Base-by-base conservation (phyloP, 2,113 vertebrate genomes). In the Anolis carolinensis region DNA sequence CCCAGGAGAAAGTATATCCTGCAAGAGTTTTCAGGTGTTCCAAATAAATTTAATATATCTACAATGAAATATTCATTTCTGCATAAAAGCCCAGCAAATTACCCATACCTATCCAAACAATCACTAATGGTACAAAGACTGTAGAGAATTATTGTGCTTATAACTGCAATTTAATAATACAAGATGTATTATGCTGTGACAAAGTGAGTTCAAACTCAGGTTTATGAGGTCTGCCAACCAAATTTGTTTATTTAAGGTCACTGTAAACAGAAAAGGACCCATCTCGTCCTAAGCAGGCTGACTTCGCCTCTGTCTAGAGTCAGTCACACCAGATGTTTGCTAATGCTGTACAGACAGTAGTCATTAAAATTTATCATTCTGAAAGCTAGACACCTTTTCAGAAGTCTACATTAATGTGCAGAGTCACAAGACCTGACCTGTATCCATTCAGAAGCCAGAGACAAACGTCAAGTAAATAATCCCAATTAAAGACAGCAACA, bases 331-430 rank as follows among this genome's bases (percentile, higher is more conserved):
- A 94, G 91, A 91, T 93, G 87, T 91, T 92, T 94, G 52, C 87
- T 93, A 89, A 94, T 81, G 86, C 84, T 81, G 90, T 70, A 92
- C 71, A 95, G 93, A 92, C 73, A 90, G 52, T 85, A 86, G 48
- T 70, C 4, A 27, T 92, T 95, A 94, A 90, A 91, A 93, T 94
- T 86, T 91, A 94, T 92, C 87, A 71, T 85, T 92, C 68, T 80
- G 87, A 91, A 94, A 94, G 88, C 82, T 89, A 89, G 81, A 90
- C 9, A 92, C 30, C 76, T 94, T 94, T 93, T 87, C 88, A 83
- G 55, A 92, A 86, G 77, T 86, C 77, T 75, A 86, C 79, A 87
- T 92, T 91, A 95, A 92, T 88, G 93, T 81, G 85, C 86, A 90
- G 81, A 94, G 84, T 82, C 79, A 88, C 10, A 91, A 86, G 63